Conservation (phyloP, 2,888 invertebrate genomes). For the Netelia melanura region DNA sequence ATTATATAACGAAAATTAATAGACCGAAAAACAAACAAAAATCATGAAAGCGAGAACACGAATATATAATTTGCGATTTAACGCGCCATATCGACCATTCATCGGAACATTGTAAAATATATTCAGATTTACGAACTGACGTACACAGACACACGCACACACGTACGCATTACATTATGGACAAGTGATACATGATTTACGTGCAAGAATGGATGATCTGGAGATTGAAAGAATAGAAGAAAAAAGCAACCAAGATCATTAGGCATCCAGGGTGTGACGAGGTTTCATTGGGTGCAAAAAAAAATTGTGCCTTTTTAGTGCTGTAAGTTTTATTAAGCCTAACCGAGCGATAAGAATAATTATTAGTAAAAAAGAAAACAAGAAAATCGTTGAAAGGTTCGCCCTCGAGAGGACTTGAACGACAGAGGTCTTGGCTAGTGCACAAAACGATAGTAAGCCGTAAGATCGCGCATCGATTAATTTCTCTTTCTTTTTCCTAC, state of each 20-base stretch:
- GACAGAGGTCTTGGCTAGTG: slow-evolving; percentile 18
- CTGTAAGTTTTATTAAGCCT: slow-evolving; percentile 83
- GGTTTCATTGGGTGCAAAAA: slow-evolving; percentile 80
- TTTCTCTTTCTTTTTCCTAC: slow-evolving; percentile 19
- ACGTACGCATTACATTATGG: background rate
- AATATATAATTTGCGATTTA: slow-evolving; percentile 64
- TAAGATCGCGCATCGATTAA: too few relatives aligned
- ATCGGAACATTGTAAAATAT: slow-evolving; percentile 71
- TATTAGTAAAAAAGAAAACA: slow-evolving; percentile 62
- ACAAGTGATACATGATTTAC: slow-evolving; percentile 29
- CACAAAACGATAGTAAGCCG: slow-evolving; percentile 26
- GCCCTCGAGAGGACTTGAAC: slow-evolving; percentile 72
- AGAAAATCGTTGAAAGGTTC: slow-evolving; percentile 66
- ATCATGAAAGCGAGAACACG: background rate
- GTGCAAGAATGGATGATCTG: slow-evolving; percentile 50
- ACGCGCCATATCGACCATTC: slow-evolving; percentile 65
- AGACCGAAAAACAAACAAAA: slow-evolving; percentile 13
- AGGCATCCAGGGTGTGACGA: slow-evolving; percentile 65
- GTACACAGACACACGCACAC: slow-evolving; percentile 46
- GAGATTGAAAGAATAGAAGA: slow-evolving; percentile 23
- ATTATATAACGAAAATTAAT: slow-evolving; percentile 60
- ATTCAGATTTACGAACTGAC: slow-evolving; percentile 56
- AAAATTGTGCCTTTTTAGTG: slow-evolving; percentile 85
- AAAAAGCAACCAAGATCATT: slow-evolving; percentile 46
- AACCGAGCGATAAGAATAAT: slow-evolving; percentile 78